Percentiles rank a stretch among this genome's conserved stretches.
Evolutionary conservation across 2,113 vertebrate genomes (phyloP).

Genomic region (Alligator mississippiensis): DNA sequence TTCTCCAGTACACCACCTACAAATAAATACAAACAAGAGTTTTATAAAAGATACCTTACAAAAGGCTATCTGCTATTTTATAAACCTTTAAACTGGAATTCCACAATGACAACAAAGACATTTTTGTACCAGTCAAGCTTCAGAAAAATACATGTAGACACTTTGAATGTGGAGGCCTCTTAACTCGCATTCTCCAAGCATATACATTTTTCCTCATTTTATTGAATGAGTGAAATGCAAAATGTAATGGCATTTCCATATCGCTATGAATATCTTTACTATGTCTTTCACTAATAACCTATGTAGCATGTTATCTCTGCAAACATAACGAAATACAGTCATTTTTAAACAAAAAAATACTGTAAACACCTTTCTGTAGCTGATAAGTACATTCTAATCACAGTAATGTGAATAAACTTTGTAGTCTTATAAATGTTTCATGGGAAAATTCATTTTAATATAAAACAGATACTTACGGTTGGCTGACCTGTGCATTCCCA

Average conservation of each 20-base stretch:
- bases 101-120: not conserved
- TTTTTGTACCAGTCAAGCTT: not conserved
- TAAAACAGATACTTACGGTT: conserved; percentile 53
- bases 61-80: not conserved
- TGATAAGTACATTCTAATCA: not conserved
- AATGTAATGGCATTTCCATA: not conserved
- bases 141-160: not conserved
- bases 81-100: not conserved
- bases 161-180: not conserved
- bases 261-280: not conserved
- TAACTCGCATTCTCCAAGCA: not conserved
- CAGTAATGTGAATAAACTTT: not conserved
- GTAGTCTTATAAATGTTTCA: not conserved
- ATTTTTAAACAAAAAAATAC: not conserved
- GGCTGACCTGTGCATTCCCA: not conserved
- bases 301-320: not conserved
- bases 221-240: not conserved
- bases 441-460: not conserved
- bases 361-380: not conserved
- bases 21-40: not conserved
- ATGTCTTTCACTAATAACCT: not conserved
- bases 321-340: not conserved
- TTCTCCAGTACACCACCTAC: conserved; percentile 84
- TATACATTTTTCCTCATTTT: not conserved
- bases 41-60: not conserved